These are phyloP conservation scores for Danio kyathit DNA, from an alignment of 2,797 vertebrate genomes.

Conservation along the genomic window DNA sequence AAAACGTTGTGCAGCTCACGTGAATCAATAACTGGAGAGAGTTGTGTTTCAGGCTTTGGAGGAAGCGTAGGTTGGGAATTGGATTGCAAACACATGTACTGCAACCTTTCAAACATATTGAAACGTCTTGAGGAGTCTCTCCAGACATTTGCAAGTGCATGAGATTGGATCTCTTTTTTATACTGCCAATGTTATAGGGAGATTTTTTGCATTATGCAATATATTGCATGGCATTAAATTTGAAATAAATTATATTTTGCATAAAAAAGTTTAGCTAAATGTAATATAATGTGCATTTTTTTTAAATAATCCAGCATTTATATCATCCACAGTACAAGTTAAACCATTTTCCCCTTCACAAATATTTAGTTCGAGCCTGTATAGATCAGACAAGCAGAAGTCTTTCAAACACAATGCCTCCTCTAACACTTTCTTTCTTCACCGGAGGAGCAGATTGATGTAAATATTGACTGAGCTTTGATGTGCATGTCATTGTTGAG, in stretches of 20 bases:
- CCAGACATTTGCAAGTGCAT: constrained; percentile 22
- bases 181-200: background rate
- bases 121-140: constrained; percentile 23
- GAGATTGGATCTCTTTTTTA: constrained; percentile 20
- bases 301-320: no score
- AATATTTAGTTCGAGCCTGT: background rate
- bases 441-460: constrained; percentile 42
- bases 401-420: constrained; percentile 26
- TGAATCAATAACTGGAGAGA: constrained; percentile 66
- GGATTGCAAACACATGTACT: constrained; percentile 54
- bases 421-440: constrained; percentile 13
- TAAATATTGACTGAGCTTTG: constrained; percentile 63
- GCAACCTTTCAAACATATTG: constrained; percentile 44
- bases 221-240: background rate
- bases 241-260: background rate
- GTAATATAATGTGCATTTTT: background rate
- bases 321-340: no score
- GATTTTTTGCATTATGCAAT: background rate
- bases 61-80: constrained; percentile 32
- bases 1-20: constrained; percentile 53
- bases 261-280: no score
- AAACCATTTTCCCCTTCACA: background rate
- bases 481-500: constrained; percentile 51
- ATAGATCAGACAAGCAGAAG: constrained; percentile 18
- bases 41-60: constrained; percentile 52